Evolutionary conservation across 2,797 vertebrate species (phyloP).

Genomic region (Mastacembelus armatus): DNA sequence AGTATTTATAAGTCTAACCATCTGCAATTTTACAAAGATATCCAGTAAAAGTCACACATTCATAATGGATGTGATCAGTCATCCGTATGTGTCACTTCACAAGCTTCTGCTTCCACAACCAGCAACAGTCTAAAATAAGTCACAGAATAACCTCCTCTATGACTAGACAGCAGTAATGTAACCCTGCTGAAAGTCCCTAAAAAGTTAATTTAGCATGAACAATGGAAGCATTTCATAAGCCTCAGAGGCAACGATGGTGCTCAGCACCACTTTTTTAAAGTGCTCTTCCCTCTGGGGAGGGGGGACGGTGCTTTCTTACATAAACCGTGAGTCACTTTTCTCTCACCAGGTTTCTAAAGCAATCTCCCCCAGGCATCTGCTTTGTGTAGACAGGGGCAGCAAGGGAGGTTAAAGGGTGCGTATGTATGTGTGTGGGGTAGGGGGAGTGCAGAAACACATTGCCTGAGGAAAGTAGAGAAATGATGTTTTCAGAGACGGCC

Average conservation of each 20-base stretch:
- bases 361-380: slow-evolving; percentile 50
- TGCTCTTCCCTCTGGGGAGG: slow-evolving; percentile 13
- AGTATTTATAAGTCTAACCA: not conserved
- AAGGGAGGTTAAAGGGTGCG: slow-evolving; percentile 11
- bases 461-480: slow-evolving; percentile 24
- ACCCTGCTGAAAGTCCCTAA: slow-evolving; percentile 27
- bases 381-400: slow-evolving; percentile 45
- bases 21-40: not conserved
- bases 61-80: slow-evolving; percentile 1
- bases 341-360: slow-evolving; percentile 49
- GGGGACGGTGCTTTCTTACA: slow-evolving; percentile 41
- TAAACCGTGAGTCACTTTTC: slow-evolving; percentile 66
- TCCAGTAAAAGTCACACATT: not conserved
- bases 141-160: slow-evolving; percentile 22
- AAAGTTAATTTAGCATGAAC: slow-evolving; percentile 43
- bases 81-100: slow-evolving; percentile 18
- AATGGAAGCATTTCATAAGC: slow-evolving; percentile 51
- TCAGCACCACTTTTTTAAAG: not conserved
- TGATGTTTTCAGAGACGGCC: slow-evolving; percentile 7
- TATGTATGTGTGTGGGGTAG: not conserved
- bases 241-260: slow-evolving; percentile 27
- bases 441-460: slow-evolving; percentile 20
- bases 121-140: slow-evolving; percentile 2
- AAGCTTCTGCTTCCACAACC: slow-evolving; percentile 7
- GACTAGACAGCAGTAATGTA: slow-evolving; percentile 22